Evolutionary conservation across 2,113 vertebrate genomes (phyloP), one percentile per base, ranked within the genome.

Genomic region (Myxocyprinus asiaticus): DNA sequence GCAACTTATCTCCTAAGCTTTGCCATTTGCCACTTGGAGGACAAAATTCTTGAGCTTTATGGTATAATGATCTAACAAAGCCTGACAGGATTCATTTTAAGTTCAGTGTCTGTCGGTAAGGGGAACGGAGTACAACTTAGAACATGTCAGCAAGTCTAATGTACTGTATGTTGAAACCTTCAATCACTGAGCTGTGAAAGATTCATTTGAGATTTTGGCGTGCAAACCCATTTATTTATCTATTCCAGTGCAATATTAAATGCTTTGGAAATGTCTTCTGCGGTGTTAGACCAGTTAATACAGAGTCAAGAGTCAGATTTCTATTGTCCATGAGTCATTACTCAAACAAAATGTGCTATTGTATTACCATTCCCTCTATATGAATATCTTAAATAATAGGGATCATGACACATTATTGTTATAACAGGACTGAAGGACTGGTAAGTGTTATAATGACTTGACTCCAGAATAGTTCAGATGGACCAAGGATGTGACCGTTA

Each of bases 361-460:
- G 10, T 50, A 68, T 68, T 51, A 14, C 67, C 45, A 67, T 67
- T 67, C 51, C 48, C 67, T 10, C 48, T 51, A 10, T 68, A 33
- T 33, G 48, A 12, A 51, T 51, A 12, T 51, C 67, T 53, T 15
- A 33, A 68, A 51, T 68, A 4, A 33, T 51, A 67, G 48, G 67
- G 15, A 51, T 33, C 33, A 10, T 33, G 12, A 33, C 50, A 68
- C 6, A 4, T 33, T 33, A 51, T 53, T 68, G 50, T 5, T 15
- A 14, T 48, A 67, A 67, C 2, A 15, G 3, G 45, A 48, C 4
- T 15, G 1, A 33, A 33, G 22, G 3, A 33, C 22, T 33, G 22
- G 22, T 33, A 33, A 33, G 22, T 33, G n/a, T n/a, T n/a, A n/a
- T n/a, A 33, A 1, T 1, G 22, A 33, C 22, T 33, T 33, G 22